A percentile compares a stretch with the other conserved stretches of the same genome.
Evolutionary conservation across 2,888 invertebrate species (phyloP).

Genomic region (Troides helena): DNA sequence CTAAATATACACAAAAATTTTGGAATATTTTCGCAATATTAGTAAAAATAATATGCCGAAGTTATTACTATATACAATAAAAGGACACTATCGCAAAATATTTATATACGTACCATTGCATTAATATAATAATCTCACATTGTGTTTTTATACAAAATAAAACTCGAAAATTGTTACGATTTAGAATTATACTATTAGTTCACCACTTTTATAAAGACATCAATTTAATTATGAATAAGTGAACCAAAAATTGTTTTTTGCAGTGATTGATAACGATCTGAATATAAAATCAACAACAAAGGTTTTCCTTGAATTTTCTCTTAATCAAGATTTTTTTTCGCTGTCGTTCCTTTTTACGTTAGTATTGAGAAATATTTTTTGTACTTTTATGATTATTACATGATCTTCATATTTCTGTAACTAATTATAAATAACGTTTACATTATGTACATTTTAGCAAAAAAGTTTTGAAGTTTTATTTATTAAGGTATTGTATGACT

Average conservation of each 20-base stretch:
- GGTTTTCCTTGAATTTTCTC: slow-evolving; percentile 36
- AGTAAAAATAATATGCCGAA: neutral
- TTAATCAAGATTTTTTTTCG: slow-evolving; percentile 10
- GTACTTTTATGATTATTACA: too few relatives aligned
- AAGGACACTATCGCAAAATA: neutral
- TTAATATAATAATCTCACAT: slow-evolving; percentile 56
- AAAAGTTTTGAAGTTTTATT: too few relatives aligned
- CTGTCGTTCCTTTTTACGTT: slow-evolving; percentile 8
- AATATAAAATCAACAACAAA: slow-evolving; percentile 40
- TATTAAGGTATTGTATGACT: too few relatives aligned
- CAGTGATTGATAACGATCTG: slow-evolving; percentile 27
- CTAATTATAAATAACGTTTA: neutral
- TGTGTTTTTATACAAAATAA: slow-evolving; percentile 38
- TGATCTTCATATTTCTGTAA: neutral
- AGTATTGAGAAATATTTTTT: too few relatives aligned
- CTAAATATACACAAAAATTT: neutral
- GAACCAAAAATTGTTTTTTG: slow-evolving; percentile 20
- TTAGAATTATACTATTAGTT: slow-evolving; percentile 18
- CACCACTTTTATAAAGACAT: slow-evolving; percentile 28
- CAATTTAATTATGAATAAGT: slow-evolving; percentile 20
- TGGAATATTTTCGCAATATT: too few relatives aligned
- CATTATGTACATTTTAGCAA: too few relatives aligned
- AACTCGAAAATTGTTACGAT: slow-evolving; percentile 23
- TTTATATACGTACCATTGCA: slow-evolving; percentile 54
- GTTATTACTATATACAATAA: neutral